A percentile compares a stretch with the other conserved stretches of the same genome.
phyloP scores from a whole-genome alignment of 2,113 vertebrate species.

The Pelmatolapia mariae region DNA sequence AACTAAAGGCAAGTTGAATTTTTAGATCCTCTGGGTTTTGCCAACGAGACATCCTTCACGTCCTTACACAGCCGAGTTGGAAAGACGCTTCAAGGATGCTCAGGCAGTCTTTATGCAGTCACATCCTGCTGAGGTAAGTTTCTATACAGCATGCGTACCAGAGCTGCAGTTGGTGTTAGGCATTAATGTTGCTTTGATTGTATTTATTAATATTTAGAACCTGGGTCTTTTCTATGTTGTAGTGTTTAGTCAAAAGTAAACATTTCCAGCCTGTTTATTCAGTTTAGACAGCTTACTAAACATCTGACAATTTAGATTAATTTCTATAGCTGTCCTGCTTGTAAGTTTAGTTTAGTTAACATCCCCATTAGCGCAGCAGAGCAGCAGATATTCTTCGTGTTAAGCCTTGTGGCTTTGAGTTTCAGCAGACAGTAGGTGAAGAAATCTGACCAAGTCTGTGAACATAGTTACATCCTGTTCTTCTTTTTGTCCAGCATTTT shows the following conservation, averaged over 20 bases:
- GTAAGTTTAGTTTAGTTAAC: background rate
- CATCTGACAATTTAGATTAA: background rate
- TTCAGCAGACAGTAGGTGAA: background rate
- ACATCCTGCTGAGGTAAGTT: constrained; percentile 53
- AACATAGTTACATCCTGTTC: background rate
- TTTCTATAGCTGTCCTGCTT: background rate
- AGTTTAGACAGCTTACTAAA: background rate
- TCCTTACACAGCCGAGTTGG: constrained; percentile 69
- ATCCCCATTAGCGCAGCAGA: background rate
- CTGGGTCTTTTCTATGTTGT: background rate
- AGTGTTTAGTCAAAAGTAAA: background rate
- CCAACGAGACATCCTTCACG: constrained; percentile 78
- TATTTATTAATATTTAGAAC: background rate
- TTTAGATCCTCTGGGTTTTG: constrained; percentile 72
- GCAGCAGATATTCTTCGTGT: background rate
- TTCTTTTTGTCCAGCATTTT: background rate
- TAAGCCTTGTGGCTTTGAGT: background rate
- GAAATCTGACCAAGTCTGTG: background rate
- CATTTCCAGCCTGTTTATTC: background rate
- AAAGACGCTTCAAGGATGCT: constrained; percentile 60
- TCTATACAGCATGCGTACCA: background rate
- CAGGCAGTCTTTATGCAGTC: constrained; percentile 60
- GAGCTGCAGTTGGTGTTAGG: background rate
- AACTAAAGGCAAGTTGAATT: background rate
- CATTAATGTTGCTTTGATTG: background rate